Base-by-base conservation (phyloP, 2,797 vertebrate genomes). In the Tarsius wallacei region DNA sequence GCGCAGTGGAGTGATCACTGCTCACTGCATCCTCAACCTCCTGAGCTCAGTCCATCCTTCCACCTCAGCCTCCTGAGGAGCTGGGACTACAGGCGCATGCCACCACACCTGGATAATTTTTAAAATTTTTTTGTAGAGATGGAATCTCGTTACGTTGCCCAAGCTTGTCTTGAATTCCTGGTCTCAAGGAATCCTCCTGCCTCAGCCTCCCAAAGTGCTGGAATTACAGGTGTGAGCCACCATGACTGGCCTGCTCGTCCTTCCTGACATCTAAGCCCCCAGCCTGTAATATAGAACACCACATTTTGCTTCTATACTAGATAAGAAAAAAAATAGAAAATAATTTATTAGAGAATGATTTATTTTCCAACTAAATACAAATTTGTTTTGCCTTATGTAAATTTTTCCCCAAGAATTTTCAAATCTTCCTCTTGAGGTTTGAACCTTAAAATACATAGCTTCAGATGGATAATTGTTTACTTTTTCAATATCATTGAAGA, bases 301-400 rank as follows among this genome's bases (percentile, higher is more conserved):
- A 21, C 7, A 22, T 22, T 76, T 64, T 82, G 36, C 31, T 64
- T 47, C 16, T 59, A 19, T 13, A 31, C 8, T 42, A 47, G 66
- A 57, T 64, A 77, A 49, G 15, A 31, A n/a, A 53, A 26, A 47
- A 28, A 84, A 63, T 4, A 24, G 24, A 6, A 47, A 26, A 26
- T 88, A 21, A 64, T 89, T 80, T 90, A 66, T 22, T 73, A 76
- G 68, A 77, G 61, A 77, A 70, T 81, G 19, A 21, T 47, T 80
- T 80, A 76, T 77, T 85, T 76, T 66, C 85, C 33, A 64, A 78
- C 28, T 53, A 80, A 73, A 86, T 17, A 42, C 42, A 42, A 42
- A 53, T 91, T 90, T 70, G 55, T 83, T 83, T 94, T 70, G 28
- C n/a, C 28, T 73, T 81, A 77, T 55, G 66, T 86, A 68, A 36